Evolutionary conservation across 2,888 invertebrate genomes (phyloP).

Genomic region (Drosophila quinaria): DNA sequence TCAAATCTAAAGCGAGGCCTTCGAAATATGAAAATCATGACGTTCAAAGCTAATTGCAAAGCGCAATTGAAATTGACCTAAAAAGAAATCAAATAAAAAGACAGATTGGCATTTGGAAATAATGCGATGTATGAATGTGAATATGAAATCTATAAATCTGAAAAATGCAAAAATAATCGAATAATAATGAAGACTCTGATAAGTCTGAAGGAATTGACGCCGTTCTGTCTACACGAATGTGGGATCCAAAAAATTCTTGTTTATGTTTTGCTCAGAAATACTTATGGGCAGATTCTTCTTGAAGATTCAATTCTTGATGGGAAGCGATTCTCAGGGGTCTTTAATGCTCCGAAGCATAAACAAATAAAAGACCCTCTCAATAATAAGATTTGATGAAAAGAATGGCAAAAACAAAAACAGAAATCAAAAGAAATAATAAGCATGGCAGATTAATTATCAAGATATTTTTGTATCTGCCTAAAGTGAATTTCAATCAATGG

Average conservation of each 20-base stretch:
- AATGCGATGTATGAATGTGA: slow-evolving; percentile 1
- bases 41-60: slow-evolving; percentile 21
- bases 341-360: slow-evolving; percentile 51
- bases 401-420: slow-evolving; percentile 3
- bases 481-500: slow-evolving; percentile 8
- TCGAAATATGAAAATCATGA: slow-evolving; percentile 4
- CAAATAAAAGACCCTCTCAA: slow-evolving; percentile 36
- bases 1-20: slow-evolving; percentile 19
- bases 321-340: slow-evolving; percentile 31
- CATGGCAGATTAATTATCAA: slow-evolving; percentile 1
- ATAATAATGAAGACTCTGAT: slow-evolving; percentile 12
- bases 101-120: slow-evolving; percentile 10
- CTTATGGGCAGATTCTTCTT: slow-evolving; percentile 13
- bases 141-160: not conserved
- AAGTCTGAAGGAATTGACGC: slow-evolving; percentile 13
- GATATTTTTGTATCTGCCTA: slow-evolving; percentile 2
- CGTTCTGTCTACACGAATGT: slow-evolving; percentile 34
- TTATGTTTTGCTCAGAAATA: slow-evolving; percentile 14
- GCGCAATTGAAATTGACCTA: slow-evolving; percentile 16
- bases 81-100: slow-evolving; percentile 4
- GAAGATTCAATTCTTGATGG: not conserved
- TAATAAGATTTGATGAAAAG: slow-evolving; percentile 42
- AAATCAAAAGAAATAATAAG: slow-evolving; percentile 18
- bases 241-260: not conserved
- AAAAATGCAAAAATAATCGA: not conserved